Evolutionary conservation across 2,797 vertebrate species (phyloP).

Genomic region (Gobionotothen gibberifrons): DNA sequence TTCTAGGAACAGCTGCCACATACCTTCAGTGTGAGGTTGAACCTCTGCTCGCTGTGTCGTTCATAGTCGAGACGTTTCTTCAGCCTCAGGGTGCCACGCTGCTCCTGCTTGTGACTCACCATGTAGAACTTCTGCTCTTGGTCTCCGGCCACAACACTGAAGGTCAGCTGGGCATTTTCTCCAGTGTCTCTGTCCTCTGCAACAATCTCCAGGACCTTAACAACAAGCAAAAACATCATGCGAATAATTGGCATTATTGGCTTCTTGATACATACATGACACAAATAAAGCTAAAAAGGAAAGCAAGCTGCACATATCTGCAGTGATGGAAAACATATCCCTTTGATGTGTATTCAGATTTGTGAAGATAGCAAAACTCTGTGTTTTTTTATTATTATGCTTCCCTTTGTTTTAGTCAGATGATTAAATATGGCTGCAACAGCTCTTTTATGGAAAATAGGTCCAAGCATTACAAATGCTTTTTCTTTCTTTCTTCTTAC

Average conservation of each 20-base stretch:
- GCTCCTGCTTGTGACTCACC: conserved; percentile 86
- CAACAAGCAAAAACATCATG: neutral
- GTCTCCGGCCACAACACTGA: conserved; percentile 88
- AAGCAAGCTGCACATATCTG: too few relatives aligned
- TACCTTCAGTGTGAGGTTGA: conserved; percentile 89
- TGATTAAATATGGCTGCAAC: too few relatives aligned
- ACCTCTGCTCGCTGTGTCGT: conserved; percentile 86
- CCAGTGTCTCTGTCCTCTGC: conserved; percentile 88
- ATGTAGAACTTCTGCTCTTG: conserved; percentile 91
- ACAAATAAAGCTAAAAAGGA: too few relatives aligned
- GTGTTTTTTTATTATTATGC: too few relatives aligned
- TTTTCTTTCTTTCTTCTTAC: too few relatives aligned
- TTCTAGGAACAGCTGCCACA: neutral
- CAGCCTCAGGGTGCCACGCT: conserved; percentile 86
- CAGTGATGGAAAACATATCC: too few relatives aligned
- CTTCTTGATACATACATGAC: neutral
- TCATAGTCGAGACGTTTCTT: conserved; percentile 91
- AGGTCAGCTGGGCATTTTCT: conserved; percentile 88
- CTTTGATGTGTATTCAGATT: too few relatives aligned
- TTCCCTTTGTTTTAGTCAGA: too few relatives aligned
- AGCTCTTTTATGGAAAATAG: too few relatives aligned
- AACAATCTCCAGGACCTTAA: conserved; percentile 82
- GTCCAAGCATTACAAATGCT: too few relatives aligned
- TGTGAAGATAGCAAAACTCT: too few relatives aligned
- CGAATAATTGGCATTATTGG: neutral